Evolutionary conservation across 2,797 vertebrate species (phyloP), one percentile per base, ranked within the genome.

Genomic region (Macropodus opercularis): DNA sequence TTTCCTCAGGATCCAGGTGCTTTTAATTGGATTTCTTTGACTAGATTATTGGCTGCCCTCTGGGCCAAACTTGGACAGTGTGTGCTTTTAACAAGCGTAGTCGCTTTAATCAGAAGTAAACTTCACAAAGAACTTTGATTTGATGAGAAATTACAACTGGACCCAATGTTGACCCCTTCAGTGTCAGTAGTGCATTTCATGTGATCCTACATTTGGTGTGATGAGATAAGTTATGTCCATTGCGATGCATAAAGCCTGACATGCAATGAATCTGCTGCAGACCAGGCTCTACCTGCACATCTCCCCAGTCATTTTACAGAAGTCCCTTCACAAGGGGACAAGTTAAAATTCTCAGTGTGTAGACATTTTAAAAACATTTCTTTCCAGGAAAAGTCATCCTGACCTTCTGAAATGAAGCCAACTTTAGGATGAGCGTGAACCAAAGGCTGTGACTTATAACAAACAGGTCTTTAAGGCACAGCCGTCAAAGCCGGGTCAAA

Each of bases 21-120:
- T 80, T 79, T 85, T 83, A 87, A 87, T 81, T 85, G 78, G 71
- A 81, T 86, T 87, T 75, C 44, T 72, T 79, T 80, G 69, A 80
- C 63, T 71, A 80, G 65, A 73, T 69, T 81, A 72, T 75, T 77
- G 38, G 54, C 57, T 80, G 59, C 63, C 69, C 44, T 44, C 24
- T 52, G 10, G 65, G 68, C 49, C 67, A 68, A 68, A 43, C 58
- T 57, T 26, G 35, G 63, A 63, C 21, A 10, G 55, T 58, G n/a
- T 60, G 60, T 38, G 27, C 17, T 24, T 65, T 65, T 63, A 58
- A 70, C 63, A 75, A 71, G 36, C 6, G 54, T 24, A 19, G 23
- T 4, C 24, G 27, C 51, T 70, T 64, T 35, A 62, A 68, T 83
- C 49, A 68, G 4, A 41, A 76, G 57, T 48, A 59, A 78, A 82